A percentile compares a stretch with the other conserved stretches of the same genome.
These are phyloP conservation scores for Caenorhabditis doughertyi DNA, from an alignment of 2,888 invertebrate genomes.

Conservation along the genomic window DNA sequence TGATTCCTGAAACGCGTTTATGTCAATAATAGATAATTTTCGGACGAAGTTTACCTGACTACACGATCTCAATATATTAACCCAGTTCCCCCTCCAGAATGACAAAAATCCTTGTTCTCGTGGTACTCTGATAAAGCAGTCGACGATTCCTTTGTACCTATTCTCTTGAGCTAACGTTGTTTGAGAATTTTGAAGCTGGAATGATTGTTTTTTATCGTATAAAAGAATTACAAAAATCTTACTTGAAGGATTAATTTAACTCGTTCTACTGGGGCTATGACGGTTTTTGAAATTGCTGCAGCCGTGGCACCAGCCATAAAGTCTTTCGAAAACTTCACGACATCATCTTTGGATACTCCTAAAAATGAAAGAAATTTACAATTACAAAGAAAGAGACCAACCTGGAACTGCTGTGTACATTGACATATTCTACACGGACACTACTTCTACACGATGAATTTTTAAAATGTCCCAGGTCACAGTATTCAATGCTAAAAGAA, in stretches of 20 bases:
- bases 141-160: constrained; percentile 90
- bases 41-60: constrained; percentile 73
- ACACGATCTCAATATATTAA: constrained; percentile 84
- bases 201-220: not conserved
- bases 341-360: constrained; percentile 63
- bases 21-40: not conserved
- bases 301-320: constrained; percentile 89
- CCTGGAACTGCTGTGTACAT: constrained; percentile 58
- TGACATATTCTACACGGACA: constrained; percentile 38
- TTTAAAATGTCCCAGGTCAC: constrained; percentile 8
- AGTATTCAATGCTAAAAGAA: too few relatives aligned
- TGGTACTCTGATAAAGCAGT: constrained; percentile 83
- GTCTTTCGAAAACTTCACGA: constrained; percentile 79
- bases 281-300: constrained; percentile 94
- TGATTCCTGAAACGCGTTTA: constrained; percentile 72
- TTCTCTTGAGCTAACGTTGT: constrained; percentile 88
- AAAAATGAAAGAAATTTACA: not conserved
- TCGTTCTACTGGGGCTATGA: constrained; percentile 95
- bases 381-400: constrained; percentile 2
- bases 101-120: constrained; percentile 83
- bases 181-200: constrained; percentile 89
- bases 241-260: constrained; percentile 95
- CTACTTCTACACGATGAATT: constrained; percentile 27
- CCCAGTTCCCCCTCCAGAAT: constrained; percentile 85
- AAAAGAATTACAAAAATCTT: not conserved